Evolutionary conservation across 2,797 vertebrate genomes (phyloP), one percentile per base, ranked within the genome.

Genomic region (Poecilia gillii): DNA sequence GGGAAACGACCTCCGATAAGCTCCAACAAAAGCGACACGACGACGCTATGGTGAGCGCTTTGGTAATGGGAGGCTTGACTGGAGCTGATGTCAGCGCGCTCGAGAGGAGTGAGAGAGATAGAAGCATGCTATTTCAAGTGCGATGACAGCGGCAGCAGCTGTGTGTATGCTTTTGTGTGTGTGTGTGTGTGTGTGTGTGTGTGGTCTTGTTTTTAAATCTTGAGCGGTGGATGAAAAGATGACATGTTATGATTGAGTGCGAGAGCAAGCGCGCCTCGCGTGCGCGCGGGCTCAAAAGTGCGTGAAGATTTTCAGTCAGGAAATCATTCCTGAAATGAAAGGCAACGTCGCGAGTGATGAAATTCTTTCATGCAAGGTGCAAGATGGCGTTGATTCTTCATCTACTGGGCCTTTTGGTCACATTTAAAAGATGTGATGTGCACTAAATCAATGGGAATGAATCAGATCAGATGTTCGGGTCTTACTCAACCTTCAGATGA

Each of bases 281-380:
- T 64, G 53, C 72, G 73, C 72, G 82, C 51, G 74, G n/a, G 88
- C 84, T 82, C 57, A 75, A 78, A 73, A 81, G 88, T 36, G 87
- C 45, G 64, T 88, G 64, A 86, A 87, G 87, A 90, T 86, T 90
- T 93, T 91, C 88, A 90, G 88, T 91, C 87, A 85, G 89, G 89
- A 92, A 94, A 93, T 94, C 87, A 87, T 91, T 94, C 89, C 83
- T 92, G 90, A 94, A 94, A 94, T 90, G 91, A 93, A 93, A 93
- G 91, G 87, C 87, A 89, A 88, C 82, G 88, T 91, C 82, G 83
- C 71, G 82, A 92, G 87, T 94, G 92, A 95, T 94, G 94, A 94
- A 95, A 95, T 93, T 90, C 83, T 92, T 93, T 94, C 91, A 86
- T 84, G 80, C 89, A 89, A 87, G 79, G 91, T 90, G 92, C 90